Conservation (phyloP, 2,113 vertebrate species). For the Carollia perspicillata region DNA sequence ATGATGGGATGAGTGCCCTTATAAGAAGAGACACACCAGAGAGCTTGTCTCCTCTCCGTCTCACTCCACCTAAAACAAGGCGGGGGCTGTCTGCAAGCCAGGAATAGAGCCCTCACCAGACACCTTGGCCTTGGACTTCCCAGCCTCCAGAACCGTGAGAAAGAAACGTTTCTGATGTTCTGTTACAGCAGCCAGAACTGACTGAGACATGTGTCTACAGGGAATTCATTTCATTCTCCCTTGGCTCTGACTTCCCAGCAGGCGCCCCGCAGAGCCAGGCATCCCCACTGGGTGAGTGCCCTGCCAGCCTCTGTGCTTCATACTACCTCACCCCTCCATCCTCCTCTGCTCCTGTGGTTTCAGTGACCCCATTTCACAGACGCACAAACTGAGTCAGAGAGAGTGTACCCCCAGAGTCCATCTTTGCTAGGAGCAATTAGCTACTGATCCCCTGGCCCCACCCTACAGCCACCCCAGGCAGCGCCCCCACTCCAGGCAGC, state of each 20-base stretch:
- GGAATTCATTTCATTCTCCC: too few species aligned
- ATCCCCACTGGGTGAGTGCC: fast-evolving
- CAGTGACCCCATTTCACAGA: neutral
- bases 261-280: neutral
- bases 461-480: too few species aligned
- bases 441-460: neutral
- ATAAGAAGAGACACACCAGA: neutral
- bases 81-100: neutral
- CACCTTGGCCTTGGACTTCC: neutral
- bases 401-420: neutral
- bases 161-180: fast-evolving
- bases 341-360: neutral
- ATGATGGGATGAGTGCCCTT: neutral
- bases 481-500: too few species aligned
- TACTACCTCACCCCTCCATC: fast-evolving
- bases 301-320: fast-evolving
- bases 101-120: neutral
- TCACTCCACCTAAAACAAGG: neutral
- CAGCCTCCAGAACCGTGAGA: neutral
- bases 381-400: neutral
- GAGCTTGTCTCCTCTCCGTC: neutral
- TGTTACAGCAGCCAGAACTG: neutral
- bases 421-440: neutral
- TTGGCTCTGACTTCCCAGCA: neutral
- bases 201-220: neutral